phyloP scores from a whole-genome alignment of 2,888 invertebrate species.

The Drosophila recens region DNA sequence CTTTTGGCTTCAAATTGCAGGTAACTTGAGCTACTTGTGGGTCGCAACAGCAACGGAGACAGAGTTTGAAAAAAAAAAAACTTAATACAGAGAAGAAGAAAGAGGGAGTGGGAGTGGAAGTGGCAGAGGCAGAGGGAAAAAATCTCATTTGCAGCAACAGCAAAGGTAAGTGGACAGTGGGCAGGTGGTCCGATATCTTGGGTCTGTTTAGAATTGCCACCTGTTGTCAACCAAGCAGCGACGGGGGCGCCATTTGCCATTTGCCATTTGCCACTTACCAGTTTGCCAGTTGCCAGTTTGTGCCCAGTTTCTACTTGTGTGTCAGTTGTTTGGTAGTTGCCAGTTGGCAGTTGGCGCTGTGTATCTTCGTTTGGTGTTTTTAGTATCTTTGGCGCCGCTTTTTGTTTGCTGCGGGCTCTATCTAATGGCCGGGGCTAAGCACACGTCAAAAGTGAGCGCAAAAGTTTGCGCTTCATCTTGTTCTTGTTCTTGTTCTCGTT shows the following conservation, averaged over 20 bases:
- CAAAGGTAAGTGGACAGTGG: conserved; percentile 54
- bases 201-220: conserved; percentile 55
- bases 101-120: conserved; percentile 1
- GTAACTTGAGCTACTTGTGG: conserved; percentile 40
- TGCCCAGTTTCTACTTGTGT: conserved; percentile 14
- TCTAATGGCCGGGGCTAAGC: conserved; percentile 61
- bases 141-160: conserved; percentile 36
- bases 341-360: conserved; percentile 18
- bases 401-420: conserved; percentile 54
- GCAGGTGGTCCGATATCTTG: conserved; percentile 53
- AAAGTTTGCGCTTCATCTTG: conserved; percentile 68
- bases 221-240: conserved; percentile 59
- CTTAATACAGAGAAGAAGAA: not conserved
- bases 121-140: conserved; percentile 1
- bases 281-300: conserved; percentile 12
- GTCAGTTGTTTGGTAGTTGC: conserved; percentile 9
- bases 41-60: not conserved
- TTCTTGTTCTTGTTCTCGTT: conserved; percentile 44
- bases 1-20: conserved; percentile 44
- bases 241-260: conserved; percentile 41
- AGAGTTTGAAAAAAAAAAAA: not conserved
- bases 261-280: conserved; percentile 6
- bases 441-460: conserved; percentile 77
- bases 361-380: conserved; percentile 30
- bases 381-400: conserved; percentile 60